Evolutionary conservation across 2,113 vertebrate species (phyloP).

Genomic region (Phasianus colchicus): DNA sequence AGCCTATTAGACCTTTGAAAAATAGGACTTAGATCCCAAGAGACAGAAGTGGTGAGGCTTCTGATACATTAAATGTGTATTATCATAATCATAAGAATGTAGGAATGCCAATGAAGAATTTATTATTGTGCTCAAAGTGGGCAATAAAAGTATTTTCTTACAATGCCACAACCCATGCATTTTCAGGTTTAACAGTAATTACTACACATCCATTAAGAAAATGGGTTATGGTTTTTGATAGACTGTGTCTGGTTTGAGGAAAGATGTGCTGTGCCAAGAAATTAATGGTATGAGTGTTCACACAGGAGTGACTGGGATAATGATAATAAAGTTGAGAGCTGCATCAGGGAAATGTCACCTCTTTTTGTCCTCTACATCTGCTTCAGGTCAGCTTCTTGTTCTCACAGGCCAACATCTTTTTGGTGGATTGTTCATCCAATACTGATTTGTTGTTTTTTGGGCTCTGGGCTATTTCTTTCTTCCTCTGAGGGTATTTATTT

Average conservation of each 20-base stretch:
- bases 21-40: not conserved
- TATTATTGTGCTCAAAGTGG: not conserved
- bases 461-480: not conserved
- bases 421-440: not conserved
- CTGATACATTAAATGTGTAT: not conserved
- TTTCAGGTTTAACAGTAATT: not conserved
- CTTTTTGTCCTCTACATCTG: not conserved
- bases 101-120: not conserved
- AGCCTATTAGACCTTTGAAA: not conserved
- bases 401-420: not conserved
- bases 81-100: not conserved
- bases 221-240: not conserved
- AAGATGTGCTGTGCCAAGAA: not conserved
- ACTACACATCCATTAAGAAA: not conserved
- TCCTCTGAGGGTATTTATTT: not conserved
- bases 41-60: fast-evolving
- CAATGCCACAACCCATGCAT: not conserved
- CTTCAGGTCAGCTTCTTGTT: not conserved
- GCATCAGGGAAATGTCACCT: not conserved
- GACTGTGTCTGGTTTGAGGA: not conserved
- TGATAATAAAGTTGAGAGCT: not conserved
- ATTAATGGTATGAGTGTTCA: not conserved
- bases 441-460: not conserved
- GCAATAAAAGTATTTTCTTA: not conserved
- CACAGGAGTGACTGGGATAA: fast-evolving